These are phyloP conservation scores for Otolemur garnettii DNA, from an alignment of 2,113 vertebrate genomes.

Conservation along the genomic window DNA sequence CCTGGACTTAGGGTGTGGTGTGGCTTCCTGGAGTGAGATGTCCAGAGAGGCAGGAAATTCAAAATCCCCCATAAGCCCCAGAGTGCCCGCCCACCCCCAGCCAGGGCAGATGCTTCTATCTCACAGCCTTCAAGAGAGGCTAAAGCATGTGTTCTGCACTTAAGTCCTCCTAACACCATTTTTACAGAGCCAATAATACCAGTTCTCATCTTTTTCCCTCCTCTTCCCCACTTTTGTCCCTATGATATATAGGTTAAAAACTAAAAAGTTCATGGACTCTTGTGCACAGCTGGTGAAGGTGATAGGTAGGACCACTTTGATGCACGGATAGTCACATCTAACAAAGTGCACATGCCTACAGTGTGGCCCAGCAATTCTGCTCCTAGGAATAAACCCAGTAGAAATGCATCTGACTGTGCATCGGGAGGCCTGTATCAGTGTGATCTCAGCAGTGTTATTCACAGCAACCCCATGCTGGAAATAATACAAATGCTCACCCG, in stretches of 20 bases:
- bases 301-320: not conserved
- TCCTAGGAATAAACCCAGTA: not conserved
- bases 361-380: not conserved
- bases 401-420: not conserved
- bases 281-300: not conserved
- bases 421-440: not conserved
- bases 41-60: not conserved
- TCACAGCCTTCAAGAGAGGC: not conserved
- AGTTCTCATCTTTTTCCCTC: not conserved
- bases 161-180: not conserved
- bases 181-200: not conserved
- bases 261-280: not conserved
- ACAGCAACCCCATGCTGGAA: not conserved
- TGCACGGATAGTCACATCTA: not conserved
- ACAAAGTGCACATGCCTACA: not conserved
- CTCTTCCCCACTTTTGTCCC: not conserved
- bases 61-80: not conserved
- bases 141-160: not conserved
- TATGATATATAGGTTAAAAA: not conserved
- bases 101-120: not conserved
- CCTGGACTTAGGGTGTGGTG: not conserved
- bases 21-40: not conserved
- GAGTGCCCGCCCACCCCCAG: not conserved
- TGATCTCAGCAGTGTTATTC: not conserved
- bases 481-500: not conserved